Percentiles rank a stretch among this genome's conserved stretches.
Evolutionary conservation across 2,797 vertebrate genomes (phyloP).

Genomic region (Gymnothorax javanicus): DNA sequence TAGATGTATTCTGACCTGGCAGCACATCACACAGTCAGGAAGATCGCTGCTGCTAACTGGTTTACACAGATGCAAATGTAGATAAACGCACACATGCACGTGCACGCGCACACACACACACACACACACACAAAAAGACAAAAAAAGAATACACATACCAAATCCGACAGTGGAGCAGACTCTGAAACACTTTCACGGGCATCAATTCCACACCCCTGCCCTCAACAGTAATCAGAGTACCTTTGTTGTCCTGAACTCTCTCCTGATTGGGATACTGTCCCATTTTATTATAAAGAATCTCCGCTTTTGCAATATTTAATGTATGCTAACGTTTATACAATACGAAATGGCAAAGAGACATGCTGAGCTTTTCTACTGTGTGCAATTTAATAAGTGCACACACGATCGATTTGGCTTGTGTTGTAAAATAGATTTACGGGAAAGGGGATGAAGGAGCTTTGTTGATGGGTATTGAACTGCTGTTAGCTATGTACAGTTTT

Average conservation of each 20-base stretch:
- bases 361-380: slow-evolving; percentile 1
- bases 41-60: slow-evolving; percentile 15
- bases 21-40: slow-evolving; percentile 33
- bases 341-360: not conserved
- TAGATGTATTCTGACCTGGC: slow-evolving; percentile 27
- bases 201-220: slow-evolving; percentile 9
- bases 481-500: slow-evolving; percentile 7
- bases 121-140: not conserved
- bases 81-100: not conserved
- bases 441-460: slow-evolving; percentile 3
- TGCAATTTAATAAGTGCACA: slow-evolving; percentile 14
- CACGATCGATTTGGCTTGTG: not conserved
- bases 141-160: not conserved
- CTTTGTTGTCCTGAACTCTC: slow-evolving; percentile 6
- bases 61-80: slow-evolving; percentile 21
- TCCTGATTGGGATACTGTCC: not conserved
- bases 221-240: not conserved
- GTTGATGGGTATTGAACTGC: slow-evolving; percentile 4
- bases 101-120: slow-evolving; percentile 15
- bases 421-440: slow-evolving; percentile 14
- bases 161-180: not conserved
- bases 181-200: slow-evolving; percentile 36
- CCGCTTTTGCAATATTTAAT: not conserved
- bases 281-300: slow-evolving; percentile 12
- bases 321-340: slow-evolving; percentile 1